Evolutionary conservation across 2,888 invertebrate species (phyloP).

Genomic region (Hemicrepidius hirtus): DNA sequence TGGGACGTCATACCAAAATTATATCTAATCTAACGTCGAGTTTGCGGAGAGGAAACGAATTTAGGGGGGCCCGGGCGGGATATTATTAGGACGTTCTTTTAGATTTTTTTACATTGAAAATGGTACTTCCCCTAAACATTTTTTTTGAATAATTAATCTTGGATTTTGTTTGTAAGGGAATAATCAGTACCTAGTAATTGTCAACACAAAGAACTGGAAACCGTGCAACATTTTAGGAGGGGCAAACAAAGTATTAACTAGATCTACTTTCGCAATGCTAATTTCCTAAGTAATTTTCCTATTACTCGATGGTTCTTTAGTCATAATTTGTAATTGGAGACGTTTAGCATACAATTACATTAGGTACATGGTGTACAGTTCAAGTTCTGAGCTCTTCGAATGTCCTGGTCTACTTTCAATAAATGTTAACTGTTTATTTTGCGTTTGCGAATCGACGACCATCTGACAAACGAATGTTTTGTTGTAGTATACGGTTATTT

Average conservation of each 20-base stretch:
- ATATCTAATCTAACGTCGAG: too few relatives aligned
- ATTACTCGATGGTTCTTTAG: conserved; percentile 15
- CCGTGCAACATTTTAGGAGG: not conserved
- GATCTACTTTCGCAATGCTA: conserved; percentile 16
- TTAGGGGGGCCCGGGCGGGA: too few relatives aligned
- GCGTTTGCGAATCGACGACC: conserved; percentile 22
- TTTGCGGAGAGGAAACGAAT: too few relatives aligned
- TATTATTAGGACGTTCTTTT: too few relatives aligned
- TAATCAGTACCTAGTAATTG: not conserved
- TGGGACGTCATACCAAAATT: too few relatives aligned
- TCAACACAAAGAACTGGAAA: too few relatives aligned
- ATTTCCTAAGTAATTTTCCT: conserved; percentile 24
- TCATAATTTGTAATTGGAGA: conserved; percentile 15
- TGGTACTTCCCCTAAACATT: too few relatives aligned
- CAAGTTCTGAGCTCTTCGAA: conserved; percentile 12
- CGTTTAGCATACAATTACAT: conserved; percentile 7
- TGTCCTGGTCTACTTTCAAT: conserved; percentile 27
- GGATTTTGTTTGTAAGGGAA: too few relatives aligned
- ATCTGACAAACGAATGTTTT: conserved; percentile 15
- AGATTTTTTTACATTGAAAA: too few relatives aligned
- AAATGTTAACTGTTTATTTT: conserved; percentile 23
- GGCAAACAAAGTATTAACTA: not conserved
- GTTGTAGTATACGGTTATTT: conserved; percentile 12
- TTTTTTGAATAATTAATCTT: too few relatives aligned
- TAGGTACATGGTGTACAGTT: not conserved